These are phyloP conservation scores for Myotis yumanensis DNA, from an alignment of 2,113 vertebrate genomes.

Conservation along the genomic window DNA sequence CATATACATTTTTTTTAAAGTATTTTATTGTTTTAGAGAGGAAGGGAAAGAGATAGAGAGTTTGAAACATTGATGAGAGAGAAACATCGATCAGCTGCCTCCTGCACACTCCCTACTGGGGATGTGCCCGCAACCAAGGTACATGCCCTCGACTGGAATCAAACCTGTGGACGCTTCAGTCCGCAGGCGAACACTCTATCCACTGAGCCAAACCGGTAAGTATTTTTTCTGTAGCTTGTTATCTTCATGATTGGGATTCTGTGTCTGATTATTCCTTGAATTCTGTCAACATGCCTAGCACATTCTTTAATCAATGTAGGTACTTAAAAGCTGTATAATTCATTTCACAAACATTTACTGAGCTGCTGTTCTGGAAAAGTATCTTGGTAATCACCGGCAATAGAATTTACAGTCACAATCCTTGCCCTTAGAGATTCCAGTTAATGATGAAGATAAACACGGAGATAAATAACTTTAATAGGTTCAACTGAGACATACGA, in stretches of 20 bases:
- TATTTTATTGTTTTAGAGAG: too few relatives aligned
- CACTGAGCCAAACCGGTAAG: not conserved
- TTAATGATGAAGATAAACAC: slow-evolving; percentile 69
- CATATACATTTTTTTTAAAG: not conserved
- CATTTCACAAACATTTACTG: slow-evolving; percentile 66
- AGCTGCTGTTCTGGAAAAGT: slow-evolving; percentile 56
- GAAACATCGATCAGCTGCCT: too few relatives aligned
- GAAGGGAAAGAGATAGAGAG: too few relatives aligned
- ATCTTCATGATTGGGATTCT: not conserved
- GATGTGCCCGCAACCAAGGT: too few relatives aligned
- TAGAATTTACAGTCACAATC: slow-evolving; percentile 59
- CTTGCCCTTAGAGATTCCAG: slow-evolving; percentile 49
- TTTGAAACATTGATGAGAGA: too few relatives aligned
- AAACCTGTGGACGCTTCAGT: too few relatives aligned
- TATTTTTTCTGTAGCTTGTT: not conserved
- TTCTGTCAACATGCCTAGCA: not conserved
- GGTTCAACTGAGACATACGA: slow-evolving; percentile 25
- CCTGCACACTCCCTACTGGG: too few relatives aligned
- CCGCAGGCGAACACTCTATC: too few relatives aligned
- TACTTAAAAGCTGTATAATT: slow-evolving; percentile 57
- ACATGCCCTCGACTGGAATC: too few relatives aligned
- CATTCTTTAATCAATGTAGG: slow-evolving; percentile 37
- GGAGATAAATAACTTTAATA: slow-evolving; percentile 66
- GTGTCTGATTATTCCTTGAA: not conserved
- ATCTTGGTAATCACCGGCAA: slow-evolving; percentile 55